Evolutionary conservation across 2,888 invertebrate genomes (phyloP).

Genomic region (Arrhopalites spinosus): DNA sequence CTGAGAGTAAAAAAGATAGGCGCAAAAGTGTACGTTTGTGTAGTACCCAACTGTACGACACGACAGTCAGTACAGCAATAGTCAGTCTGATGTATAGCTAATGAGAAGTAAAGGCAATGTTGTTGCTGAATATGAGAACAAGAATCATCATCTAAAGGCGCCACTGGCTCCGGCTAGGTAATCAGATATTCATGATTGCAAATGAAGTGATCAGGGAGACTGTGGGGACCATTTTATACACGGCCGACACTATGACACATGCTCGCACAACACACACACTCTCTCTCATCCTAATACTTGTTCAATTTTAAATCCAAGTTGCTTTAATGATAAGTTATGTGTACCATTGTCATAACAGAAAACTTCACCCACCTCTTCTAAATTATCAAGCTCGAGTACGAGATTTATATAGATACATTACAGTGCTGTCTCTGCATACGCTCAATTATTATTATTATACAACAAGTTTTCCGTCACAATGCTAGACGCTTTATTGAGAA

Average conservation of each 20-base stretch:
- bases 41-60: neutral
- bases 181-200: conserved; percentile 7
- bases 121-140: neutral
- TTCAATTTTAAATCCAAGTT: neutral
- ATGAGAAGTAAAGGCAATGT: neutral
- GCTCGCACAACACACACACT: neutral
- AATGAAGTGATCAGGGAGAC: conserved; percentile 9
- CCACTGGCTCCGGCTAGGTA: conserved; percentile 6
- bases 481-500: neutral
- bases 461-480: neutral
- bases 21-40: neutral
- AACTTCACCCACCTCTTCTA: neutral
- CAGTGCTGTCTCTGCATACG: neutral
- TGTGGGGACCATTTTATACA: neutral
- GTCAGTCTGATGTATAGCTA: neutral
- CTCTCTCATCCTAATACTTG: neutral
- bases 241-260: conserved; percentile 15
- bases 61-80: neutral
- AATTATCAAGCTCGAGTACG: neutral
- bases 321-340: neutral
- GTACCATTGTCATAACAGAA: neutral
- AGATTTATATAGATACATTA: neutral
- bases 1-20: conserved; percentile 21
- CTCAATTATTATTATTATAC: neutral
- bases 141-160: conserved; percentile 9